These are phyloP conservation scores for Cryptoprocta ferox DNA, from an alignment of 2,797 vertebrate genomes.

Conservation along the genomic window DNA sequence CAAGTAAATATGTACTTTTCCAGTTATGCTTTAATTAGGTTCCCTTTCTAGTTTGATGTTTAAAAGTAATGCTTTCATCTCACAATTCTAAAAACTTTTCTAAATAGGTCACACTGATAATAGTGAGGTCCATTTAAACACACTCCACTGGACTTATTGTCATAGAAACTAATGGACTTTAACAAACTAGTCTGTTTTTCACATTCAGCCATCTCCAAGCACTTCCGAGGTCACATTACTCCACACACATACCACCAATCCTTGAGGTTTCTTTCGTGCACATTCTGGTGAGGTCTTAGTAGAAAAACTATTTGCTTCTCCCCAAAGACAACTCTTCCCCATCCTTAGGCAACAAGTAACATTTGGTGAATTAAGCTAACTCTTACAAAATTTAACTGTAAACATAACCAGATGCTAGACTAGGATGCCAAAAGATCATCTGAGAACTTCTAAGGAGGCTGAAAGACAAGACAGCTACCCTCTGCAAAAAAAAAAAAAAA, in stretches of 20 bases:
- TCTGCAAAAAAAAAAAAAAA: neutral
- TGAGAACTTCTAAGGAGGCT: neutral
- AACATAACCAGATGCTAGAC: neutral
- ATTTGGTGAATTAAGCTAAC: neutral
- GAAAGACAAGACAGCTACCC: neutral
- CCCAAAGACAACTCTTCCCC: neutral
- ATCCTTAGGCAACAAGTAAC: neutral
- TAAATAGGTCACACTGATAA: neutral
- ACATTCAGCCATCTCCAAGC: neutral
- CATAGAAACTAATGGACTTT: neutral
- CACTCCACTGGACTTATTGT: too few species aligned
- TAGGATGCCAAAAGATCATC: neutral
- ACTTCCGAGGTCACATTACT: neutral
- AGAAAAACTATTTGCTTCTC: neutral
- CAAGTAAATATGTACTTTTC: conserved; percentile 64
- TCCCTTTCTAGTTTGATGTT: conserved; percentile 4
- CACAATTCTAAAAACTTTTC: conserved; percentile 34
- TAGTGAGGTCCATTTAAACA: neutral
- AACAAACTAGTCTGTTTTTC: neutral
- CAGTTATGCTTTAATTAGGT: neutral
- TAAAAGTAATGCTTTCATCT: conserved; percentile 42
- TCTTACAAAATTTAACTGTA: neutral
- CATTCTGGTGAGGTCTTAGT: neutral
- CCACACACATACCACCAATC: neutral
- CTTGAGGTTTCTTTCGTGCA: neutral